These are phyloP conservation scores for Argyrosomus japonicus DNA, from an alignment of 2,113 vertebrate genomes.

Conservation along the genomic window DNA sequence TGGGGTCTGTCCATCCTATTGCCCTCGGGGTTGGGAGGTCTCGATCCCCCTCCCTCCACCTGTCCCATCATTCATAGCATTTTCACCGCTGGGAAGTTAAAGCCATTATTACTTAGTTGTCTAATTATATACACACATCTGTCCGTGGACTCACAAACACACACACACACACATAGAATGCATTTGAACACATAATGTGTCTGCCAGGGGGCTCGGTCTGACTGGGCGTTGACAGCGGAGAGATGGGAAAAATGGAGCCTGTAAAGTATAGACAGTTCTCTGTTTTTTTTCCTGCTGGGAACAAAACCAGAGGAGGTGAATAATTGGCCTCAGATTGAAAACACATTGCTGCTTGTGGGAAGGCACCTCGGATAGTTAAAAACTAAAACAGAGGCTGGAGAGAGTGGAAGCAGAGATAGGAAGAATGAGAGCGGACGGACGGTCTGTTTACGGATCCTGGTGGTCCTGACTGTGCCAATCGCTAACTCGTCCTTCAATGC, in stretches of 20 bases:
- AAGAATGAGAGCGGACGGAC: conserved; percentile 34
- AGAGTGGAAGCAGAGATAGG: conserved; percentile 30
- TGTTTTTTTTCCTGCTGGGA: conserved; percentile 72
- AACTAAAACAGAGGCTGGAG: conserved; percentile 45
- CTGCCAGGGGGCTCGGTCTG: conserved; percentile 78
- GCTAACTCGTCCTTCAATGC: conserved; percentile 23
- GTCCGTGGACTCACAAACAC: conserved; percentile 37
- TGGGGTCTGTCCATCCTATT: conserved; percentile 63
- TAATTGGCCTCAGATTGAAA: conserved; percentile 79
- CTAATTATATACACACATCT: conserved; percentile 76
- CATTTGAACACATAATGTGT: conserved; percentile 73
- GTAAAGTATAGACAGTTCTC: conserved; percentile 72
- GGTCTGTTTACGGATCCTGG: conserved; percentile 36
- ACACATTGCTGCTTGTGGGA: conserved; percentile 77
- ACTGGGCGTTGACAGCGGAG: conserved; percentile 80
- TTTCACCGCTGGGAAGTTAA: conserved; percentile 74
- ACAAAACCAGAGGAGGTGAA: conserved; percentile 75
- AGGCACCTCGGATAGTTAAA: conserved; percentile 60
- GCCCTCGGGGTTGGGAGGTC: conserved; percentile 70
- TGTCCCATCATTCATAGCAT: conserved; percentile 77
- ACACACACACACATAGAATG: conserved; percentile 57
- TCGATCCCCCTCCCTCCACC: conserved; percentile 62
- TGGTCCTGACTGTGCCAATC: conserved; percentile 53
- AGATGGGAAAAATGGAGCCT: conserved; percentile 64
- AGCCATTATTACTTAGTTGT: conserved; percentile 87